These are phyloP conservation scores for Samia ricini DNA, from an alignment of 1,140 invertebrate genomes.

Conservation along the genomic window DNA sequence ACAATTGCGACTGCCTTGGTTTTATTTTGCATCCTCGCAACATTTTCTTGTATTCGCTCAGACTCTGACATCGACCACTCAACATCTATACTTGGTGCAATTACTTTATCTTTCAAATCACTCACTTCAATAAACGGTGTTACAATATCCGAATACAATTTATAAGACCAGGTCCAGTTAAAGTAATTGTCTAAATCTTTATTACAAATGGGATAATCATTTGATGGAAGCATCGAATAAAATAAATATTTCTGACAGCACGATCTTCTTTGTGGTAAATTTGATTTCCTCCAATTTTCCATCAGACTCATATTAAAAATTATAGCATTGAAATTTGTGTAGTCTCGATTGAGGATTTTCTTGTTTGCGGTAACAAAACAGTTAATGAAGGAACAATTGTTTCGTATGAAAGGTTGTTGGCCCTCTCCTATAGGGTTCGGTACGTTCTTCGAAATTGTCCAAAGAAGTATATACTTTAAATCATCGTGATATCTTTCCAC, in stretches of 20 bases:
- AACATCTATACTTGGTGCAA: constrained; percentile 46
- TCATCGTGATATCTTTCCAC: constrained; percentile 20
- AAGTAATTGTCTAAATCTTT: constrained; percentile 64
- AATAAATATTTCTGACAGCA: constrained; percentile 73
- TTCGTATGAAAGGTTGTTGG: constrained; percentile 38
- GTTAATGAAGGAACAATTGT: constrained; percentile 43
- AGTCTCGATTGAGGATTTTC: constrained; percentile 30
- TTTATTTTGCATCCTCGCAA: constrained; percentile 31
- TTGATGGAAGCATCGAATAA: constrained; percentile 62
- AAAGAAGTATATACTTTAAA: constrained; percentile 53
- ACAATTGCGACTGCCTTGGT: constrained; percentile 79
- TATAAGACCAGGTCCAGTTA: constrained; percentile 82
- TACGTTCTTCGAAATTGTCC: constrained; percentile 27
- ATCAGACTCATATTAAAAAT: constrained; percentile 45
- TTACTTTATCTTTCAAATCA: constrained; percentile 46
- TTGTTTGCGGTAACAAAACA: constrained; percentile 57
- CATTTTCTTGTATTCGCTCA: not conserved
- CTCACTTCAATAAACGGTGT: constrained; percentile 74
- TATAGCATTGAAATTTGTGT: constrained; percentile 56
- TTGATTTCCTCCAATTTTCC: constrained; percentile 26
- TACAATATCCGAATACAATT: constrained; percentile 74
- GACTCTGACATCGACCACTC: constrained; percentile 28
- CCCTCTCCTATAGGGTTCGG: constrained; percentile 36
- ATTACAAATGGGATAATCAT: constrained; percentile 48
- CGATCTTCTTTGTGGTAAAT: constrained; percentile 49